These are phyloP conservation scores for Epicampocera succincta DNA, from an alignment of 2,888 invertebrate species.

Conservation along the genomic window DNA sequence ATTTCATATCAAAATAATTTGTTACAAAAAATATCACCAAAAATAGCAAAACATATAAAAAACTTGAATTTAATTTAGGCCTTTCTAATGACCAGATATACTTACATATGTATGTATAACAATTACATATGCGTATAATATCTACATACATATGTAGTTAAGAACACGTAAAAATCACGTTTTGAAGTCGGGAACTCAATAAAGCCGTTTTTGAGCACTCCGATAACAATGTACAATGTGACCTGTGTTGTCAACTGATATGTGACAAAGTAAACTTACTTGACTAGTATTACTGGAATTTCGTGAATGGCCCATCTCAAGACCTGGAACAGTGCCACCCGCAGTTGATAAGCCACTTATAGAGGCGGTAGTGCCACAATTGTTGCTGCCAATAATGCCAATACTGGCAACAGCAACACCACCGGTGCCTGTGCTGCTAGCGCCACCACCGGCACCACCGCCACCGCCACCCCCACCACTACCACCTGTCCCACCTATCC, in stretches of 20 bases:
- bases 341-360: slow-evolving; percentile 64
- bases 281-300: slow-evolving; percentile 91
- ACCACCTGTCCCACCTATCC: slow-evolving; percentile 74
- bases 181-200: no score
- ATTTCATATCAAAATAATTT: not conserved
- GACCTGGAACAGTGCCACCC: slow-evolving; percentile 65
- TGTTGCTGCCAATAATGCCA: slow-evolving; percentile 77
- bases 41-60: no score
- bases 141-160: no score
- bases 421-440: slow-evolving; percentile 56
- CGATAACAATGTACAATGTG: no score
- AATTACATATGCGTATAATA: no score
- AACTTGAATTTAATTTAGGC: no score
- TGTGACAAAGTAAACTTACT: slow-evolving; percentile 81
- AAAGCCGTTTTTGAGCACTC: no score
- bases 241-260: not conserved
- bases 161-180: no score
- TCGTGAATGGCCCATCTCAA: slow-evolving; percentile 85
- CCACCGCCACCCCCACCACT: slow-evolving; percentile 74
- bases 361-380: slow-evolving; percentile 76
- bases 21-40: no score
- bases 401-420: slow-evolving; percentile 61
- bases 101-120: no score
- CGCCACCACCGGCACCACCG: slow-evolving; percentile 71
- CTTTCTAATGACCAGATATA: no score